Conservation (phyloP, 2,888 invertebrate genomes). For the Tiphia femorata region DNA sequence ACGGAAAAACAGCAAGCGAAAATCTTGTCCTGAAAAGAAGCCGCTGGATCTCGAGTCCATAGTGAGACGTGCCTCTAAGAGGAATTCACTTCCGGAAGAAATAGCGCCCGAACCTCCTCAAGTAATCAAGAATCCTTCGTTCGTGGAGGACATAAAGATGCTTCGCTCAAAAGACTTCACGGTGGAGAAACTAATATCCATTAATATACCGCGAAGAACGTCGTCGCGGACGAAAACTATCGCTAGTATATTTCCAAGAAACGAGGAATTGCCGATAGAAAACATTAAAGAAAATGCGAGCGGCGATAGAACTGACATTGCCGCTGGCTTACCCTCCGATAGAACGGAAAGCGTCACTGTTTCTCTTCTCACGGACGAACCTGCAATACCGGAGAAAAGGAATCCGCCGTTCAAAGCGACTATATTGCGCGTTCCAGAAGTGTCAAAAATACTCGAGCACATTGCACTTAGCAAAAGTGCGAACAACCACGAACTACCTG, state of each 20-base stretch:
- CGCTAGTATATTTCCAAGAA: neutral
- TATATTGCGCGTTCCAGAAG: neutral
- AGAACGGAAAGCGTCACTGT: neutral
- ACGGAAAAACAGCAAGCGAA: constrained; percentile 13
- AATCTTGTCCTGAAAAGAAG: neutral
- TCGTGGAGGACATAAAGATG: neutral
- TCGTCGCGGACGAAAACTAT: constrained; percentile 14
- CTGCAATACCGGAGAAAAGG: neutral
- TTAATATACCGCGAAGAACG: constrained; percentile 5
- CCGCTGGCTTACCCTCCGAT: neutral
- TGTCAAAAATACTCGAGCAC: neutral
- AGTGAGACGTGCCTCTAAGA: constrained; percentile 22
- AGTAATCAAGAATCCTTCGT: too few species aligned
- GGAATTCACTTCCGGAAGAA: constrained; percentile 20
- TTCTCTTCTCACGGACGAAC: too few species aligned
- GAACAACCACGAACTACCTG: neutral
- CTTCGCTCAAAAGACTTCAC: too few species aligned
- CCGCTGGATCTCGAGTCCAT: neutral
- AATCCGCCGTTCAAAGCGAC: neutral
- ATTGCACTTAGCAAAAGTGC: neutral
- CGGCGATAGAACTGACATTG: neutral
- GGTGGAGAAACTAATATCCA: neutral
- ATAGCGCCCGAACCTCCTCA: neutral
- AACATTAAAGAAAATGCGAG: neutral
- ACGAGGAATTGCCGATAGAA: neutral